Conservation (phyloP, 2,888 invertebrate genomes). For the Seladonia tumulorum region DNA sequence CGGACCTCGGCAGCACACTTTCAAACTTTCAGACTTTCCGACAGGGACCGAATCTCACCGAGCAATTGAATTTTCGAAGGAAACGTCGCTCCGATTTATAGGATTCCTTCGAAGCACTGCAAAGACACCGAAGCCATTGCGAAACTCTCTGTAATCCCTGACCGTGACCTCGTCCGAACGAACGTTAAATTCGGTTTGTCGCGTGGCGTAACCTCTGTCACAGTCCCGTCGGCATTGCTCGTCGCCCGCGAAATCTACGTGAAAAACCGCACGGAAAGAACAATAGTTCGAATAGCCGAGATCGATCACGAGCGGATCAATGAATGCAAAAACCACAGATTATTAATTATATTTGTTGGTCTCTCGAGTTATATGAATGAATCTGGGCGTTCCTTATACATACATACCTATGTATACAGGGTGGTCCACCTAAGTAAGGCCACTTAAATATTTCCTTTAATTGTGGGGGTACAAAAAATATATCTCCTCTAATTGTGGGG, state of each 20-base stretch:
- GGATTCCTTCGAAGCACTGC: conserved; percentile 72
- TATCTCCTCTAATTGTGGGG: too few relatives aligned
- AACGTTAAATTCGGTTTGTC: conserved; percentile 37
- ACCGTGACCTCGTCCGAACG: conserved; percentile 66
- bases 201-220: neutral
- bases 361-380: neutral
- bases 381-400: neutral
- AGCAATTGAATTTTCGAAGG: conserved; percentile 20
- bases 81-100: conserved; percentile 68
- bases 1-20: too few relatives aligned
- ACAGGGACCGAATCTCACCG: neutral
- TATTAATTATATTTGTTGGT: conserved; percentile 3
- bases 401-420: too few relatives aligned
- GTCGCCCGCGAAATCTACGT: neutral
- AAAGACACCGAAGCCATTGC: conserved; percentile 72
- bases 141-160: conserved; percentile 59
- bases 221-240: neutral
- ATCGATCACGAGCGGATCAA: neutral
- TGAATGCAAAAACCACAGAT: neutral
- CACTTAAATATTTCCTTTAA: too few relatives aligned
- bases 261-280: neutral
- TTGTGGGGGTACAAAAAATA: too few relatives aligned
- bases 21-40: too few relatives aligned
- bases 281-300: neutral
- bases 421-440: too few relatives aligned